These are phyloP conservation scores for Lathronympha strigana DNA, from an alignment of 2,888 invertebrate genomes.

Conservation along the genomic window DNA sequence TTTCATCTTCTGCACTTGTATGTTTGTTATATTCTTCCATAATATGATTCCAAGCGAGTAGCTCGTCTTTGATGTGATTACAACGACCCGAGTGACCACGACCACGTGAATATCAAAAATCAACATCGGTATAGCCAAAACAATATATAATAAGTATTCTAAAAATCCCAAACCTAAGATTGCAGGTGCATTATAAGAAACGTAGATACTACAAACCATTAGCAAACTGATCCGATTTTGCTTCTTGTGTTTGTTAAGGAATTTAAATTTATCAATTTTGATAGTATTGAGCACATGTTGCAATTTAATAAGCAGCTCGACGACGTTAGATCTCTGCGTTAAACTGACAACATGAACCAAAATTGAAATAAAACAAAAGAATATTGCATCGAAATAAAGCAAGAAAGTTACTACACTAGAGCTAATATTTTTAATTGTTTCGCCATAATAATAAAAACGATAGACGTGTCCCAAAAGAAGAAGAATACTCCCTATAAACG, in stretches of 20 bases:
- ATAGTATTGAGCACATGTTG: not conserved
- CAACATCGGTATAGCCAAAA: not conserved
- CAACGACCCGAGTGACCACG: not conserved
- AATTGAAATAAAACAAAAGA: not conserved
- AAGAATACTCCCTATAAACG: not conserved
- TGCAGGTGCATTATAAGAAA: not conserved
- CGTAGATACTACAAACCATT: not conserved
- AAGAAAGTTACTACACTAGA: not conserved
- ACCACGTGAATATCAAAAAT: conserved; percentile 17
- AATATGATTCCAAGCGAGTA: not conserved
- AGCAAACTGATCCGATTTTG: not conserved
- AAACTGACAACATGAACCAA: not conserved
- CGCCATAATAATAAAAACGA: not conserved
- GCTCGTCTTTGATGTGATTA: not conserved
- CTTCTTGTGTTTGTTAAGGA: not conserved
- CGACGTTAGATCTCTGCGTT: not conserved
- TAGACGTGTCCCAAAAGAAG: not conserved
- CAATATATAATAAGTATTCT: not conserved
- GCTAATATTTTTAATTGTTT: not conserved
- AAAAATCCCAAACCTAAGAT: not conserved
- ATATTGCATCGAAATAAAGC: not conserved
- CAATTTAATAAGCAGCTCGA: not conserved
- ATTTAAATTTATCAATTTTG: not conserved
- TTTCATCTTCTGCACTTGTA: not conserved
- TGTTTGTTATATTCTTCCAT: not conserved